phyloP scores from a whole-genome alignment of 1,140 invertebrate species.

The Globodera rostochiensis region DNA sequence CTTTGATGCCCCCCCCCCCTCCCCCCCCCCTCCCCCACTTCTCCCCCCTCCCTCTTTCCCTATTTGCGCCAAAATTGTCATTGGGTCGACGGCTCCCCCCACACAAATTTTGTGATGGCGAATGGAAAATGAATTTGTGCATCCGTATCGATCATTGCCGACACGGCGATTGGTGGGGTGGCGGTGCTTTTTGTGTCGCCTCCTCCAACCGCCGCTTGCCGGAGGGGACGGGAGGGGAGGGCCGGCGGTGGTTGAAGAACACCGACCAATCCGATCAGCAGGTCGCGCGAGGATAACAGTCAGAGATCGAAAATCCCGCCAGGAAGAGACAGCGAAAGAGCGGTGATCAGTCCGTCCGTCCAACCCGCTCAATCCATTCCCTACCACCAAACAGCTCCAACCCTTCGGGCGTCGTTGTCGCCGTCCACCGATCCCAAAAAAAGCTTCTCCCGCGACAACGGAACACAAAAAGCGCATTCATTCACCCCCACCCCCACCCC shows the following conservation, averaged over 20 bases:
- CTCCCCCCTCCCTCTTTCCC: no score
- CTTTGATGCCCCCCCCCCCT: no score
- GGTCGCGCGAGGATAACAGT: no score
- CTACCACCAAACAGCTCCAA: background rate
- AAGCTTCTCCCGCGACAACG: background rate
- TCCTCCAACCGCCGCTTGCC: no score
- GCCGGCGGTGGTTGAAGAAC: no score
- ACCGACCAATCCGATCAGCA: no score
- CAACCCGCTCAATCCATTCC: background rate
- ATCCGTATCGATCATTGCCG: background rate
- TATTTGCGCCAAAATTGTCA: background rate
- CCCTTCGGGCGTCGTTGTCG: no score
- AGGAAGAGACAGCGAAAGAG: no score
- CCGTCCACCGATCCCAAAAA: background rate
- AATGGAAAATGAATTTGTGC: background rate
- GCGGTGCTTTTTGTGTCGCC: background rate
- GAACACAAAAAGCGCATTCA: conserved; percentile 5
- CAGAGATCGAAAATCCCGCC: no score
- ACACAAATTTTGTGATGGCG: background rate
- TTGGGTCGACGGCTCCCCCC: background rate
- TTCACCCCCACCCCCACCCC: background rate
- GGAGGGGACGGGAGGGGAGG: no score
- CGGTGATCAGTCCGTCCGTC: no score
- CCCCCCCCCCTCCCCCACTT: no score
- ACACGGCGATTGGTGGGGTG: background rate